Evolutionary conservation across 2,797 vertebrate genomes (phyloP), one percentile per base, ranked within the genome.

Genomic region (Sparus aurata): DNA sequence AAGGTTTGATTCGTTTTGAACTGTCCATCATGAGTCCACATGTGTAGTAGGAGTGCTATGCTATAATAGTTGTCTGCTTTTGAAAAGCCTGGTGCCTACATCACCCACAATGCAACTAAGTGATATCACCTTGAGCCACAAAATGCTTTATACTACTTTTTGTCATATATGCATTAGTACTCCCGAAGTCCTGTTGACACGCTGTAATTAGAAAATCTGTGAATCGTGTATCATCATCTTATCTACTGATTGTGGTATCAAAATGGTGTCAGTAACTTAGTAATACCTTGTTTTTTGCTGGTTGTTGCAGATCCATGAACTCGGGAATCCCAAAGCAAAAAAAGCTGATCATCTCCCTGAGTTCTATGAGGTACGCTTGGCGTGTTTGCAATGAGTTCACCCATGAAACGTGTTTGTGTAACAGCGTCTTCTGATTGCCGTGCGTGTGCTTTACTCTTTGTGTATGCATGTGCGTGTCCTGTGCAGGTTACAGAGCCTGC

Each of bases 401-500:
- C 8, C 38, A 38, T 38, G 38, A 38, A 11, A 1, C 53, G 9
- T 52, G 2, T 30, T 1, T 58, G 27, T 65, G 3, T 22, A 6
- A 17, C 8, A 12, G 2, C 58, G 1, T 20, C 50, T 12, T 47
- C 11, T 64, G 11, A 18, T 41, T 63, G 30, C 20, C 15, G 3
- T 64, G 30, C 27, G 1, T 55, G 16, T 65, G 9, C 11, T 59
- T 45, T 23, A 3, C 34, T 34, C 10, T 43, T 22, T 49, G 1
- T 43, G 20, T 22, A 0, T 63, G 18, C 66, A 22, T 64, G 23
- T 58, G 1, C 66, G 57, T 72, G 7, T 57, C 46, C 50, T 63
- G 7, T 69, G 11, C 10, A 99, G 98, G 96, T 98, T 63, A 85
- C 94, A 25, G 93, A 96, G 79, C 59, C 87, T 61, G 97, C 96